Conservation (phyloP, 2,888 invertebrate genomes). For the Drosophila seclusa region DNA sequence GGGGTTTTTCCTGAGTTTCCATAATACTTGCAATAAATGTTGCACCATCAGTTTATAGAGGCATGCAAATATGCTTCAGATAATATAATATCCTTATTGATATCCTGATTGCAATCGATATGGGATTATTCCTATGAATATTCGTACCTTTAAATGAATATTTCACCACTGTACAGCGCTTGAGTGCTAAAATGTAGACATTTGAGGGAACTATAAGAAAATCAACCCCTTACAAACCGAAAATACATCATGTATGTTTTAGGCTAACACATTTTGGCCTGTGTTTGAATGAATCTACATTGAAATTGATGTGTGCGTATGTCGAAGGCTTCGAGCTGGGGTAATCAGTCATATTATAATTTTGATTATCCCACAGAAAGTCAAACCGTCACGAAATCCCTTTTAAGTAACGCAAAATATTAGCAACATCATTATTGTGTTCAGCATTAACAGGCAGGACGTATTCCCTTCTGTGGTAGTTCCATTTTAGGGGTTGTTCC, state of each 20-base stretch:
- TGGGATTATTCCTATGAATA: slow-evolving; percentile 6
- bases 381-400: slow-evolving; percentile 83
- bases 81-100: neutral
- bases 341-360: slow-evolving; percentile 85
- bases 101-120: neutral
- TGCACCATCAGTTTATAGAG: neutral
- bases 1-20: neutral
- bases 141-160: neutral
- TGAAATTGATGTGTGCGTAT: slow-evolving; percentile 51
- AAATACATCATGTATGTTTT: slow-evolving; percentile 46
- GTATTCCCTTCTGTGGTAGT: slow-evolving; percentile 18
- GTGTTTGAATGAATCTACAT: neutral
- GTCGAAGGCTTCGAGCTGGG: slow-evolving; percentile 55
- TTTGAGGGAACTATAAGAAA: slow-evolving; percentile 25
- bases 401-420: slow-evolving; percentile 58
- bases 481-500: slow-evolving; percentile 26
- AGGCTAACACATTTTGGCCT: slow-evolving; percentile 35
- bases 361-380: slow-evolving; percentile 84
- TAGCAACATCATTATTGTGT: slow-evolving; percentile 56
- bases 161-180: slow-evolving; percentile 20
- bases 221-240: slow-evolving; percentile 44
- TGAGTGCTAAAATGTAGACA: slow-evolving; percentile 9
- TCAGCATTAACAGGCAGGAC: slow-evolving; percentile 11
- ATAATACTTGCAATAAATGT: neutral
- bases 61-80: neutral